Evolutionary conservation across 2,888 invertebrate genomes (phyloP).

Genomic region (Phaedon cochleariae): DNA sequence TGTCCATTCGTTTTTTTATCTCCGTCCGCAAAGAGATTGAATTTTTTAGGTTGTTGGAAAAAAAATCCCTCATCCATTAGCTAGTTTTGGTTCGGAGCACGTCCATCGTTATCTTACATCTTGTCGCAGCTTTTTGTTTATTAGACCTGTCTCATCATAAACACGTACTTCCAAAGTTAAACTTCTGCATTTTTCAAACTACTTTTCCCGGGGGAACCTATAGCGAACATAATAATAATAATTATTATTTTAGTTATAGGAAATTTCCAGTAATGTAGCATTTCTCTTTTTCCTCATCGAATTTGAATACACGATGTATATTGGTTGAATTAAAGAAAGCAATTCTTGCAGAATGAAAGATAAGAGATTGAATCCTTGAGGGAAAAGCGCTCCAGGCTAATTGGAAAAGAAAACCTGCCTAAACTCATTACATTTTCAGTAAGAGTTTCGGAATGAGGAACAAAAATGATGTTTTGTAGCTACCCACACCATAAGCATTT

Average conservation of each 20-base stretch:
- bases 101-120: conserved; percentile 48
- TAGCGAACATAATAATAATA: neutral
- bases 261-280: neutral
- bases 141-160: conserved; percentile 41
- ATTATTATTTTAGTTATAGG: neutral
- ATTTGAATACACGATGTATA: too few relatives aligned
- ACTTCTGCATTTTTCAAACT: conserved; percentile 25
- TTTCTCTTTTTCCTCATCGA: too few relatives aligned
- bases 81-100: conserved; percentile 41
- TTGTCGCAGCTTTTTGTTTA: conserved; percentile 44
- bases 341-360: too few relatives aligned
- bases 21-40: neutral
- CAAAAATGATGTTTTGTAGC: too few relatives aligned
- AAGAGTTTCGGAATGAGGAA: too few relatives aligned
- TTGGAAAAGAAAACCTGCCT: too few relatives aligned
- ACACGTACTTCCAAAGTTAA: conserved; percentile 40
- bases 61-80: conserved; percentile 32
- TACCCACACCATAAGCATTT: too few relatives aligned
- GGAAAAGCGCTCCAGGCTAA: too few relatives aligned
- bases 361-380: too few relatives aligned
- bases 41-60: neutral
- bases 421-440: too few relatives aligned
- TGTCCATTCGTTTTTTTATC: neutral
- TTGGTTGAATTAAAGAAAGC: too few relatives aligned
- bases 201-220: neutral